Base-by-base conservation (phyloP, 2,113 vertebrate genomes). In the Triplophysa rosa region DNA sequence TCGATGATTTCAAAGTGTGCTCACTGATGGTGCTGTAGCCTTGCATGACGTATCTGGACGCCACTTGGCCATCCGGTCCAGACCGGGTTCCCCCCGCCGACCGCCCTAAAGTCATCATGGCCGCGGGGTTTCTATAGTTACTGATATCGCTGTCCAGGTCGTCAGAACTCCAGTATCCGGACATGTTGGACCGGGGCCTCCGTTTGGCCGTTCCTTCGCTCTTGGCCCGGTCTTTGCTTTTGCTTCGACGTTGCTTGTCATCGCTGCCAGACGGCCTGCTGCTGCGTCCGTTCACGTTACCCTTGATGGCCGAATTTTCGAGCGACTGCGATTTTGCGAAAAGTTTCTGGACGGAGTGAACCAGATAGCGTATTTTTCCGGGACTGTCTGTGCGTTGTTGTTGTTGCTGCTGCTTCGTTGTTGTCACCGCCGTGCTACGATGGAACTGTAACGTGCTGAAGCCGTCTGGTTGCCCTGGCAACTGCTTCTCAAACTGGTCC, bases 381-480 rank as follows among this genome's bases (percentile, higher is more conserved):
- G 98, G 97, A 86, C 97, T 99, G 91, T 99, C 98, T 0, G 95
- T 96, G 0, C 97, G 94, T 90, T 98, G 96, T 88, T 98, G 96
- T 88, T 98, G 94, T 90, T 98, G 96, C 88, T 99, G 84, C 37
- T 86, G 82, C 63, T 83, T 98, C 1, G 93, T 88, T 0, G 95
- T 93, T 0, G 90, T 88, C 0, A 85, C 83, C 1, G 88, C 90
- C 1, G 92, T 84, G 2, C 95, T 93, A 1, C 97, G 89, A 78
- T 98, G 97, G 83, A 96, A 99, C 90, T 99, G 98, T 58, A 99
- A 92, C 0, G 98, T 99, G 91, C 96, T 99, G 91, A 99, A 99
- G 63, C 97, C 97, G 0, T 99, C 98, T 0, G 92, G 92, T 82
- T 96, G 94, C 81, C 94, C 95, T 4, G 96, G 96, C 82, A 98